A percentile compares a stretch with the other conserved stretches of the same genome.
Conservation (phyloP, 2,113 vertebrate genomes). For the Eulemur rufifrons region DNA sequence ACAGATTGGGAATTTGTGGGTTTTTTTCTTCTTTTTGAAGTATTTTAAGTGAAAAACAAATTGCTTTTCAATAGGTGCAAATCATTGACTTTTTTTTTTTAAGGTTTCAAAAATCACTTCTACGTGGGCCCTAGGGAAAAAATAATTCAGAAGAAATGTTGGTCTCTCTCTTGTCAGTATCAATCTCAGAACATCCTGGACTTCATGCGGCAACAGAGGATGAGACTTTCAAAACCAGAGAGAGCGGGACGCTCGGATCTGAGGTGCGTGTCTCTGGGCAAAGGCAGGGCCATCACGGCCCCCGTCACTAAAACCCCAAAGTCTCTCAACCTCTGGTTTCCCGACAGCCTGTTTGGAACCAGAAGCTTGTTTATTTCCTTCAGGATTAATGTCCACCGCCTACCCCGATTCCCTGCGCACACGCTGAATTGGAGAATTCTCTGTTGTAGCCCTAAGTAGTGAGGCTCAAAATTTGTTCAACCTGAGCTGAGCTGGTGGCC, state of each 20-base stretch:
- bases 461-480: not conserved
- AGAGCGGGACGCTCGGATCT: not conserved
- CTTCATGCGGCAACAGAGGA: not conserved
- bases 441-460: not conserved
- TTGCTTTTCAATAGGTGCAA: not conserved
- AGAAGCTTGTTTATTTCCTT: too few species aligned
- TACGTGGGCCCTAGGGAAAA: not conserved
- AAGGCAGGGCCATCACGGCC: not conserved
- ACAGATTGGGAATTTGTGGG: not conserved
- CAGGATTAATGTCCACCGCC: too few species aligned
- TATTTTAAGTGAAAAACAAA: constrained; percentile 14
- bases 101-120: constrained; percentile 3
- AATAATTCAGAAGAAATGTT: not conserved
- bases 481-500: not conserved
- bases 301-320: not conserved
- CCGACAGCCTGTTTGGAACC: not conserved
- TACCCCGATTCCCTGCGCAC: too few species aligned
- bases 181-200: not conserved
- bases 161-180: not conserved
- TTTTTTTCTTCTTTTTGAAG: not conserved
- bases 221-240: not conserved
- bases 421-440: not conserved
- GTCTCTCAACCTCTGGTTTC: too few species aligned
- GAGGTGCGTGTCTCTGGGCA: not conserved
- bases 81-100: not conserved